Base-by-base conservation (phyloP, 2,888 invertebrate species). In the Caenorhabditis wallacei region DNA sequence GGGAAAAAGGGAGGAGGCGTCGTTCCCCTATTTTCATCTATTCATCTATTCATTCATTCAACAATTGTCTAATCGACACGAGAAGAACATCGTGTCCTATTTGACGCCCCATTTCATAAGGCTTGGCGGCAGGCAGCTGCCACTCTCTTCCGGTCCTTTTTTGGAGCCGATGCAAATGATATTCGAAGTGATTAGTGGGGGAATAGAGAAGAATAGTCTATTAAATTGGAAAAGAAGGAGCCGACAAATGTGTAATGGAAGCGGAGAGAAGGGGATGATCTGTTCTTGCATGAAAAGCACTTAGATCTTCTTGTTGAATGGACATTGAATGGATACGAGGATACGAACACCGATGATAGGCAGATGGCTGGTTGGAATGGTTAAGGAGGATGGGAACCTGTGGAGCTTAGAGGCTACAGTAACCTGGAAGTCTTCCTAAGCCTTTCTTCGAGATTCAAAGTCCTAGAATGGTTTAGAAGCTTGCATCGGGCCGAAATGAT, bases 101-200 rank as follows among this genome's bases (percentile, higher is more conserved):
- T 66, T 76, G 53, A 63, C 66, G 74, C 57, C 56, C 66, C 56
- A 75, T 68, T 63, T 63, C 63, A 63, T 63, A 63, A 63, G 61
- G 66, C 48, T 4, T 18, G 35, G 30, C 26, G 22, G 8, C 11
- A 40, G 64, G 61, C 76, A 76, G 76, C 76, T 5, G 18, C 46
- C 40, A 40, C 30, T 43, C 48, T 26, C 54, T 76, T 61, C 76
- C 76, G 74, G 74, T 64, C 59, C 61, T 66, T 76, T 69, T 76
- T 68, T 76, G 48, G n/a, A 76, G 76, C 76, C 76, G 76, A 76
- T 76, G 76, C 76, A 76, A 76, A 76, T 76, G 76, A 76, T 76
- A 76, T 76, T 76, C 68, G 51, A 59, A 68, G 76, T 76, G 76
- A 76, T 76, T 76, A 76, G 69, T 76, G 66, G 51, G 2, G 16